Percentiles rank a stretch among this genome's conserved stretches.
phyloP scores from a whole-genome alignment of 2,888 invertebrate species.

The Polyommatus icarus region DNA sequence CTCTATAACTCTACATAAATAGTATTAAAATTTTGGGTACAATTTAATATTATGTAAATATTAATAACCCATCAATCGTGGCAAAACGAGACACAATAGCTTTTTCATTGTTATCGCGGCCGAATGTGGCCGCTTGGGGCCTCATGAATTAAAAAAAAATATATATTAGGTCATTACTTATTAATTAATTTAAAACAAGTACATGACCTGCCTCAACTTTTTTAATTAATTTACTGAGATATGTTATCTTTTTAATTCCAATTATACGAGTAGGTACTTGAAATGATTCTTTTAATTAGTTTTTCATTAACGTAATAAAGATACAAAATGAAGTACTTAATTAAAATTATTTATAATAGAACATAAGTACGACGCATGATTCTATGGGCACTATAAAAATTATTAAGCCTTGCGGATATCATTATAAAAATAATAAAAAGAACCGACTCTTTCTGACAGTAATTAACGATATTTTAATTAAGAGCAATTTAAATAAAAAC shows the following conservation, averaged over 20 bases:
- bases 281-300: background rate
- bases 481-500: slow-evolving; percentile 27
- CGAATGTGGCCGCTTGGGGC: too few relatives aligned
- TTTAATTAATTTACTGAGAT: background rate
- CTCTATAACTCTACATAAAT: too few relatives aligned
- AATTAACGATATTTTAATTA: slow-evolving; percentile 32
- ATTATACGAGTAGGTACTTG: background rate
- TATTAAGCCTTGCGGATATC: slow-evolving; percentile 19
- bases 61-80: too few relatives aligned
- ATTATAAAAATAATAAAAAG: slow-evolving; percentile 23
- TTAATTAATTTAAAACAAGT: too few relatives aligned
- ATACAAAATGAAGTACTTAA: background rate
- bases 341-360: background rate
- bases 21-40: too few relatives aligned
- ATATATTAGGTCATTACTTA: too few relatives aligned
- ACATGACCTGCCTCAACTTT: background rate
- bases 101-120: too few relatives aligned
- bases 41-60: too few relatives aligned
- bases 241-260: background rate
- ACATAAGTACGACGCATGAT: background rate
- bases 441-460: slow-evolving; percentile 17
- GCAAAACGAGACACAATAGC: too few relatives aligned
- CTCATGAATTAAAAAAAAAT: too few relatives aligned
- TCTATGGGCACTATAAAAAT: slow-evolving; percentile 16
- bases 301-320: background rate